Evolutionary conservation across 2,888 invertebrate species (phyloP).

Genomic region (Odontomyia ornata): DNA sequence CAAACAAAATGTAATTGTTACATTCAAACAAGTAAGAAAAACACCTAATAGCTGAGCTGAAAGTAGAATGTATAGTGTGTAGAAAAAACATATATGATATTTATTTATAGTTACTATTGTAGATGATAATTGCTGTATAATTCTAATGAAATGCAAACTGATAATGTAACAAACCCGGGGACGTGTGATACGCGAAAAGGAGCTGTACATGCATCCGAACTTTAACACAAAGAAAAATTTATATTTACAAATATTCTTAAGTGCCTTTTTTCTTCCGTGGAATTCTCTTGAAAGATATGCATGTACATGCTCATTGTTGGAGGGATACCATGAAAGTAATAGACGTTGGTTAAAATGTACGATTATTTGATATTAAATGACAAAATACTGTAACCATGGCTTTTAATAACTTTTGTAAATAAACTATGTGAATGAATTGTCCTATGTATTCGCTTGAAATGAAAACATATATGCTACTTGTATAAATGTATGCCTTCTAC

Average conservation of each 20-base stretch:
- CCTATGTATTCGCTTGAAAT: constrained; percentile 22
- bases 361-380: background rate
- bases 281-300: background rate
- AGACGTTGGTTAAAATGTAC: too few relatives aligned
- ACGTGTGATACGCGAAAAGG: background rate
- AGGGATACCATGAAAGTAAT: too few relatives aligned
- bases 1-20: background rate
- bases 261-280: constrained; percentile 37
- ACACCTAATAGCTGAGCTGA: too few relatives aligned
- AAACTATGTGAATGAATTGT: background rate
- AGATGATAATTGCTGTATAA: background rate
- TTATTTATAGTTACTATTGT: background rate
- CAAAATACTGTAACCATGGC: background rate
- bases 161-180: background rate
- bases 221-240: constrained; percentile 17
- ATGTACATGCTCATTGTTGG: background rate
- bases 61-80: background rate
- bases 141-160: background rate
- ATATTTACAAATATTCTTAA: constrained; percentile 36
- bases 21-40: background rate
- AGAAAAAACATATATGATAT: background rate
- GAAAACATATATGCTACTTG: background rate
- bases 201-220: background rate
- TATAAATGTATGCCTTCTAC: constrained; percentile 40
- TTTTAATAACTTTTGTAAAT: constrained; percentile 28